Conservation (phyloP, 2,113 vertebrate species). For the Archocentrus centrarchus region DNA sequence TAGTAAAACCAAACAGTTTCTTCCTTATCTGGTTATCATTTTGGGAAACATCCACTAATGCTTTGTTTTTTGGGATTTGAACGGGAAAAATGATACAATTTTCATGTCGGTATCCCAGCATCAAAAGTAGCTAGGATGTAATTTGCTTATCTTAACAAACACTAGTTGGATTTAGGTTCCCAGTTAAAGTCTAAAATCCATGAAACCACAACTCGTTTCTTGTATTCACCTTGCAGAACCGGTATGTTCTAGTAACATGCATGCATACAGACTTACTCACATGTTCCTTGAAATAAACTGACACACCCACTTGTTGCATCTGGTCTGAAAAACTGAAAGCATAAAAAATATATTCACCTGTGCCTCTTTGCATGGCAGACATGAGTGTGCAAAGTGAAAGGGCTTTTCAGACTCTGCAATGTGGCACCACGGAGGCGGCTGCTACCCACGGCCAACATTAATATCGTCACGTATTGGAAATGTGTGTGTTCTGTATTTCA, state of each 20-base stretch:
- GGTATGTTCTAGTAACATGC: neutral
- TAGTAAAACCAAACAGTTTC: neutral
- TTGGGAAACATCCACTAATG: neutral
- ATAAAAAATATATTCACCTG: neutral
- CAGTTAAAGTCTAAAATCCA: neutral
- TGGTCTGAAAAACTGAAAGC: constrained; percentile 27
- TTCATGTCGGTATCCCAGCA: neutral
- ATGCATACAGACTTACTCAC: neutral
- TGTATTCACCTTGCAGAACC: neutral
- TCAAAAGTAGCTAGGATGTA: neutral
- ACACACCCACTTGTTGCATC: neutral
- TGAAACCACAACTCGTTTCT: neutral
- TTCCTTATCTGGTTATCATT: neutral
- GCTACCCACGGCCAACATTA: constrained; percentile 21
- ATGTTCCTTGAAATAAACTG: neutral
- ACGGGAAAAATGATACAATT: neutral
- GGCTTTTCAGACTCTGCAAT: constrained; percentile 7
- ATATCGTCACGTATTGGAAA: constrained; percentile 36
- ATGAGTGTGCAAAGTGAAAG: constrained; percentile 32
- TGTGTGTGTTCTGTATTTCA: constrained; percentile 11
- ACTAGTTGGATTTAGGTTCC: neutral
- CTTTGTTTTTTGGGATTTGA: neutral
- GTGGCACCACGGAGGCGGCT: constrained; percentile 37
- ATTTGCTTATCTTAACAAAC: neutral
- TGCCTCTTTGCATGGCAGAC: constrained; percentile 2